These are phyloP conservation scores for Aldabrachelys gigantea DNA, from an alignment of 2,113 vertebrate genomes.

Conservation along the genomic window DNA sequence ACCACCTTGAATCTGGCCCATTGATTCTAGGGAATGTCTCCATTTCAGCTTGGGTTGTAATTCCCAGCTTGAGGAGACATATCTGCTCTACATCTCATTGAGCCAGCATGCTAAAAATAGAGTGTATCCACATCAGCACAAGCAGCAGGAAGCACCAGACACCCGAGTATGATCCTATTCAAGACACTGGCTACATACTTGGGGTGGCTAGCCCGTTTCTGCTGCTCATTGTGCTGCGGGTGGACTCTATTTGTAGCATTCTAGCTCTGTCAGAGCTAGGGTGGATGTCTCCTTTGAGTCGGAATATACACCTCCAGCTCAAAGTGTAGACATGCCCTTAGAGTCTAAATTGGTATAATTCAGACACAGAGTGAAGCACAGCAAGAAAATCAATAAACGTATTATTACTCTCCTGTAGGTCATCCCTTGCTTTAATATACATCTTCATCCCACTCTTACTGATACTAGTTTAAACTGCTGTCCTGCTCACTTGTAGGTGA, in stretches of 20 bases:
- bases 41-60: not conserved
- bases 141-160: not conserved
- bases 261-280: not conserved
- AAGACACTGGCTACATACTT: not conserved
- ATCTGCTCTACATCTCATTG: not conserved
- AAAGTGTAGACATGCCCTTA: not conserved
- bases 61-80: not conserved
- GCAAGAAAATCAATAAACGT: not conserved
- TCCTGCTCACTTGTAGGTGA: not conserved
- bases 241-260: not conserved
- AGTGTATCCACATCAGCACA: not conserved
- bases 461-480: not conserved
- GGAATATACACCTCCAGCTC: not conserved
- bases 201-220: not conserved
- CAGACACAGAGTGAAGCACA: not conserved
- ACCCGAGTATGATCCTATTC: not conserved
- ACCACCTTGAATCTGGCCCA: not conserved
- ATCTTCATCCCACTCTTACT: not conserved
- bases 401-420: fast-evolving
- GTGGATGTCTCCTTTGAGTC: not conserved
- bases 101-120: not conserved
- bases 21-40: not conserved
- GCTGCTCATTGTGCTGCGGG: not conserved
- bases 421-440: not conserved
- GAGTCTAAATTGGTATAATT: not conserved